Base-by-base conservation (phyloP, 2,113 vertebrate species). In the Halcyon malimbica region DNA sequence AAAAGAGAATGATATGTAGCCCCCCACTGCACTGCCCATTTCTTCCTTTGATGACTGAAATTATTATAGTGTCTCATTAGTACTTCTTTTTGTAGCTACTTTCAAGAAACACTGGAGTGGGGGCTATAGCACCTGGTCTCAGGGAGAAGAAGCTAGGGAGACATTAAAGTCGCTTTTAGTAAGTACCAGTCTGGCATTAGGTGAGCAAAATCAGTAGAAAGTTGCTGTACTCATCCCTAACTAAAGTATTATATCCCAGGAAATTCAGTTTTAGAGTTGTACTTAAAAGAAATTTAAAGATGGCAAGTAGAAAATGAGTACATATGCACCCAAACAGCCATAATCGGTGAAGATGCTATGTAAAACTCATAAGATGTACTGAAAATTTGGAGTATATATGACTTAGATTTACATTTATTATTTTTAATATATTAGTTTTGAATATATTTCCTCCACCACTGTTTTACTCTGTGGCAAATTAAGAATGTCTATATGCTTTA, bases 71-170 rank as follows among this genome's bases (percentile, higher is more conserved):
- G 65, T 91, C 89, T 94, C 79, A 41, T 86, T 70, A 91, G 65
- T 60, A 56, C 35, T 88, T 67, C 59, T 86, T 73, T 57, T 60
- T 88, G 39, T 90, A 90, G 83, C 83, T 90, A 6, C 76, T 94
- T 88, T 90, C 67, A 83, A 75, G 76, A 63, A 89, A 33, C 79
- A 31, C 56, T 67, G 65, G 46, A 77, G 35, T 89, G 26, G 69
- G 76, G 74, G 33, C 87, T 95, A 21, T 68, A 89, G 69, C 35
- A 68, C 53, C 62, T 82, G 81, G 21, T 68, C 75, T 87, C 79
- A 93, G 90, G 67, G 81, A 88, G 63, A 81, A 91, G 80, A 24
- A 96, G 79, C 85, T 92, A 90, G 71, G 88, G 68, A 83, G 46
- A 68, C 62, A 31, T 51, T 84, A 68, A 89, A 91, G 65, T 84